Percentiles rank a stretch among this genome's conserved stretches.
Conservation (phyloP, 2,113 vertebrate genomes). For the Syngnathus floridae region DNA sequence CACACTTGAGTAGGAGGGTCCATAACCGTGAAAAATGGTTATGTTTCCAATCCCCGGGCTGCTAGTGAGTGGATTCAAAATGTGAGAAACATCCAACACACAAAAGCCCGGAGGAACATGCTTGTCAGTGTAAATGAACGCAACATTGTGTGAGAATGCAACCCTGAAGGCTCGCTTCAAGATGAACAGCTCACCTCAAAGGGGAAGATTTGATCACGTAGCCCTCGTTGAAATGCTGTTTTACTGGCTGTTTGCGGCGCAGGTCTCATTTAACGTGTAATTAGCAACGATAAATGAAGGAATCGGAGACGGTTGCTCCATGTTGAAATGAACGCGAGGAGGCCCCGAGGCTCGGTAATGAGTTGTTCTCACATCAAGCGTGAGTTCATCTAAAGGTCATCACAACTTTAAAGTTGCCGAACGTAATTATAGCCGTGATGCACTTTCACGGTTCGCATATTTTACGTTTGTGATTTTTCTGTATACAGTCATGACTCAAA, state of each 20-base stretch:
- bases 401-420: not conserved
- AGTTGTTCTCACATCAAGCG: not conserved
- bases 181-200: conserved; percentile 31
- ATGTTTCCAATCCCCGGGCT: conserved; percentile 44
- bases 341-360: not conserved
- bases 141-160: conserved; percentile 27
- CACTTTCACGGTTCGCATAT: not conserved
- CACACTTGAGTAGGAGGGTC: conserved; percentile 38
- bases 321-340: not conserved
- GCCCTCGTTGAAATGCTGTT: not conserved
- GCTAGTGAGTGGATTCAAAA: conserved; percentile 8
- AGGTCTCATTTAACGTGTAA: conserved; percentile 1
- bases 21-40: conserved; percentile 62
- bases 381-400: not conserved
- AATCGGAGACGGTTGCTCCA: not conserved
- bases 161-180: conserved; percentile 4
- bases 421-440: not conserved
- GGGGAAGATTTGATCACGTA: conserved; percentile 11
- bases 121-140: conserved; percentile 35
- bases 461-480: not conserved
- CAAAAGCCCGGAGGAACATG: conserved; percentile 23
- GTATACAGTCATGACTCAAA: too few species aligned
- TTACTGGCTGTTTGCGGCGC: not conserved
- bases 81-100: conserved; percentile 26
- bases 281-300: not conserved